Evolutionary conservation across 2,888 invertebrate species (phyloP), one percentile per base, ranked within the genome.

Genomic region (Hypena proboscidalis): DNA sequence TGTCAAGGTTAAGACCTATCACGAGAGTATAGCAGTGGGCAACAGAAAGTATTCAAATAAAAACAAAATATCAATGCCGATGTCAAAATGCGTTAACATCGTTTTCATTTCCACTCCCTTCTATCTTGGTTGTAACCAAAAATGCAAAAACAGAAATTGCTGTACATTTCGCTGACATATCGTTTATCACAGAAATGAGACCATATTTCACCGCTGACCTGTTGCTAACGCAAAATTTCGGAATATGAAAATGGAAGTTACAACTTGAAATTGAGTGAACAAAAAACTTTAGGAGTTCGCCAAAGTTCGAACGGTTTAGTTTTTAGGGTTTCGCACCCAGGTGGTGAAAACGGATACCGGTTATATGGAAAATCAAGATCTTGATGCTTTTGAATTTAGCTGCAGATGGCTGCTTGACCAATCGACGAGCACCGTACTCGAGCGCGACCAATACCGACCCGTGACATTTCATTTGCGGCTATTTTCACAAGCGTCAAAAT

Each of bases 141-240:
- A 45, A 35, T 35, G 32, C 32, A 15, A 35, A 51, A 50, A 41
- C 34, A 40, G 36, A 39, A 46, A 26, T 6, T 23, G 25, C n/a
- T 36, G 21, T 35, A 34, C 32, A 11, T 32, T 47, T 32, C 9
- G 29, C 39, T 41, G 54, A 48, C 45, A 53, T 34, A 10, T 45
- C 53, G 38, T 59, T 58, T 46, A 58, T 63, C 48, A 63, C 10
- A 13, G 17, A 25, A 35, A 37, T 17, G 33, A 17, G 22, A n/a
- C 6, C 3, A 51, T 39, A 52, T 53, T 38, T 11, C 29, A 31
- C 17, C 23, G 11, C 10, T 29, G 31, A 59, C 58, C 58, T 59
- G 58, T 59, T 61, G 62, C 62, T 39, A 14, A 7, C 27, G 39
- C 15, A 9, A 22, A 53, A 43, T 57, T 32, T 17, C 22, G 37